Evolutionary conservation across 1,140 invertebrate genomes (phyloP), one percentile per base, ranked within the genome.

Genomic region (Notospermus geniculatus): DNA sequence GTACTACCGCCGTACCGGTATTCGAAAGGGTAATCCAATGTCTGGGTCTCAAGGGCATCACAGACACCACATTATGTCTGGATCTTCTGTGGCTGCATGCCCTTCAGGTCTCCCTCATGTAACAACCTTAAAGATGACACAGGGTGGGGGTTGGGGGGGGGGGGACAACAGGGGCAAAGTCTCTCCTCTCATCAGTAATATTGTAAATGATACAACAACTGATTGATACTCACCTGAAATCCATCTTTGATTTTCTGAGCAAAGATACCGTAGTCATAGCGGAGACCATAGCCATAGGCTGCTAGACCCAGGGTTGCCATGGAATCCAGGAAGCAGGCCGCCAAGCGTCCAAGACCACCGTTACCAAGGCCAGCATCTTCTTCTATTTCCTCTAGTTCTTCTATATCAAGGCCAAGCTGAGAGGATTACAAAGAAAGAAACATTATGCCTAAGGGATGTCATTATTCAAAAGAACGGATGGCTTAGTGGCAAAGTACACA

Each of bases 241-340:
- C 95, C 95, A 76, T 98, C 92, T 54, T 87, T 85, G 67, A 99
- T 97, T 78, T 92, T 92, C 82, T 99, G 97, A 0, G 94, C 90
- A 76, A 99, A 99, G 72, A 99, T 99, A 70, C 97, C 97, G 77
- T 99, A 99, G 74, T 99, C 97, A 80, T 99, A 99, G 66, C 97
- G 88, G 64, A 99, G 92, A 76, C 97, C 97, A 82, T 99, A 99
- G 66, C 97, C 97, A 81, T 98, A 98, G 43, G 96, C 97, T 45
- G 97, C 93, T 68, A 99, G 85, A 19, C 96, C 97, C 17, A 99
- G 83, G 1, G 97, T 98, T 54, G 85, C 85, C 97, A 99, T 98
- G 15, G 95, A 98, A 82, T 99, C 97, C 0, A 99, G 83, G 83
- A 99, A 99, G 76, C 97, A 99, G 52, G 97, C 97, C 50, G 97